Evolutionary conservation across 1,140 invertebrate genomes (phyloP).

Genomic region (Rhopalosiphum padi): DNA sequence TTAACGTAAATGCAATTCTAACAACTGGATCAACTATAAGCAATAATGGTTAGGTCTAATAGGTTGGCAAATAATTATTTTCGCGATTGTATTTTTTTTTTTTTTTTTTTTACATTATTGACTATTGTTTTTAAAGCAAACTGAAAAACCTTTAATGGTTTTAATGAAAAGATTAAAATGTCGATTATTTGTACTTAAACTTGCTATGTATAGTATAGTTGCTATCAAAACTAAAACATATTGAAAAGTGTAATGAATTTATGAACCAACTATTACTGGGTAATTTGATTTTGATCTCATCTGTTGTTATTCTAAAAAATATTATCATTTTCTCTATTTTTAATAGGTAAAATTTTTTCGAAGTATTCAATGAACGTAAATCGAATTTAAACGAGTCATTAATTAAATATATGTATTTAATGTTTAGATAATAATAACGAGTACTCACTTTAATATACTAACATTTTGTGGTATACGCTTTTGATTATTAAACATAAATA

Average conservation of each 20-base stretch:
- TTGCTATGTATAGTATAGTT: neutral
- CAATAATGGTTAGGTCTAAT: neutral
- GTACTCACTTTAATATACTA: neutral
- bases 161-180: neutral
- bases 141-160: neutral
- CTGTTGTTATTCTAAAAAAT: no score
- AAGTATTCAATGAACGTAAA: neutral
- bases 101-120: no score
- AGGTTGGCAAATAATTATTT: neutral
- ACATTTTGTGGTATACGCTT: neutral
- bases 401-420: neutral
- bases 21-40: neutral
- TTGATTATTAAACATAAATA: no score
- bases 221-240: neutral
- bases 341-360: neutral
- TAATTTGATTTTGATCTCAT: no score
- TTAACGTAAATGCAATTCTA: neutral
- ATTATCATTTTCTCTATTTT: neutral
- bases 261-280: no score
- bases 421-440: neutral
- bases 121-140: neutral
- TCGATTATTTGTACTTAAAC: neutral
- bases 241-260: neutral
- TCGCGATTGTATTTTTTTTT: neutral
- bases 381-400: neutral